Base-by-base conservation (phyloP, 1,140 invertebrate species). In the Calliphora vicina region DNA sequence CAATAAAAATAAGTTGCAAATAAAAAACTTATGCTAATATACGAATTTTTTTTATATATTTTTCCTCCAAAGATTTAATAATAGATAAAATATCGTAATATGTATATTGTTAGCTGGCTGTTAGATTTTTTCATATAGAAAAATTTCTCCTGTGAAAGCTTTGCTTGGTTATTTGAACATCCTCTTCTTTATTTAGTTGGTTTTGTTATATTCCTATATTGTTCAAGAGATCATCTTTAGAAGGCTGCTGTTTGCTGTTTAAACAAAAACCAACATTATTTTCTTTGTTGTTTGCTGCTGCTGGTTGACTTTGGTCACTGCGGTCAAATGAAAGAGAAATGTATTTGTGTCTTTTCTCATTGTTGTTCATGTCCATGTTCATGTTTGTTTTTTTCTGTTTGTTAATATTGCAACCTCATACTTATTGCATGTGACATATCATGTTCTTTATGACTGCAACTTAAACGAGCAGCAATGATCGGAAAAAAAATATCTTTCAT, bases 301-400 rank as follows among this genome's bases (percentile, higher is more conserved):
- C 20, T 74, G n/a, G n/a, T 43, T 74, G 45, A 23, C n/a, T 78
- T 17, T 78, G 74, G 74, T 78, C 74, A 78, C 23, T 78, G 35
- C 74, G 74, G 74, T 78, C 74, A 78, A 78, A 78, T 78, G 74
- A 78, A 78, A 78, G 74, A 78, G 74, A 78, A 78, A 78, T 43
- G 74, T 20, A n/a, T 43, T 61, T 67, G 20, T 23, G 61, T 10
- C 61, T 23, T 23, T 10, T 5, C 20, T 50, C 61, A 23, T 67
- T 20, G 61, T 57, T 57, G n/a, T 6, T 23, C 61, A 23, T 50
- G 45, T 35, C 15, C 15, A 57, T 57, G 20, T 67, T 4, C 57
- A 25, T 67, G 61, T 5, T 23, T 61, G 13, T 67, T 57, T 57
- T 17, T 57, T 17, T 57, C 15, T 2, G 50, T 57, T 57, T 57